Evolutionary conservation across 2,888 invertebrate species (phyloP).

Genomic region (Drosophila neutralis): DNA sequence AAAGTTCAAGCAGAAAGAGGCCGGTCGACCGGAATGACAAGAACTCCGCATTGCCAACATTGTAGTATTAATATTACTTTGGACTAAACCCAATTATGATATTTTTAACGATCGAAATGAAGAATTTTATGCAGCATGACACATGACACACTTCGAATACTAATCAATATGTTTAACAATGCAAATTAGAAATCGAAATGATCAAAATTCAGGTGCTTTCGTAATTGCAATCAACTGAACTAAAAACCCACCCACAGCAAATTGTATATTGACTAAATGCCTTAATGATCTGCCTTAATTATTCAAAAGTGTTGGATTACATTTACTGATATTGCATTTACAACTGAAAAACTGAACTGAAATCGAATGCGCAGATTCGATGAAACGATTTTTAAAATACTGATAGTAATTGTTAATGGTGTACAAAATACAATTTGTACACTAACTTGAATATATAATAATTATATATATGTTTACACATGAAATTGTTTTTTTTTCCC

Average conservation of each 20-base stretch:
- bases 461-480: constrained; percentile 26
- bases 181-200: neutral
- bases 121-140: neutral
- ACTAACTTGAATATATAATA: constrained; percentile 46
- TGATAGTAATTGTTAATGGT: constrained; percentile 63
- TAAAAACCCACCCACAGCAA: constrained; percentile 5
- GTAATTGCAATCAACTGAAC: constrained; percentile 15
- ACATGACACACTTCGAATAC: constrained; percentile 11
- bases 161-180: constrained; percentile 16
- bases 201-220: neutral
- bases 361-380: constrained; percentile 6
- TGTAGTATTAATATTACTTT: constrained; percentile 10
- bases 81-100: constrained; percentile 24
- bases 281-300: constrained; percentile 47
- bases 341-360: constrained; percentile 8
- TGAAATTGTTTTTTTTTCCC: constrained; percentile 34
- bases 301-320: constrained; percentile 30
- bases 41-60: constrained; percentile 1
- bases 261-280: constrained; percentile 42
- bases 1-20: constrained; percentile 91
- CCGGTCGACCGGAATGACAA: constrained; percentile 67
- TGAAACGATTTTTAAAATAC: constrained; percentile 33
- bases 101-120: constrained; percentile 11
- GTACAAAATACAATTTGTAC: constrained; percentile 57
- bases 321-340: constrained; percentile 53